Conservation (phyloP, 2,888 invertebrate genomes). For the Caradrina clavipalpis region DNA sequence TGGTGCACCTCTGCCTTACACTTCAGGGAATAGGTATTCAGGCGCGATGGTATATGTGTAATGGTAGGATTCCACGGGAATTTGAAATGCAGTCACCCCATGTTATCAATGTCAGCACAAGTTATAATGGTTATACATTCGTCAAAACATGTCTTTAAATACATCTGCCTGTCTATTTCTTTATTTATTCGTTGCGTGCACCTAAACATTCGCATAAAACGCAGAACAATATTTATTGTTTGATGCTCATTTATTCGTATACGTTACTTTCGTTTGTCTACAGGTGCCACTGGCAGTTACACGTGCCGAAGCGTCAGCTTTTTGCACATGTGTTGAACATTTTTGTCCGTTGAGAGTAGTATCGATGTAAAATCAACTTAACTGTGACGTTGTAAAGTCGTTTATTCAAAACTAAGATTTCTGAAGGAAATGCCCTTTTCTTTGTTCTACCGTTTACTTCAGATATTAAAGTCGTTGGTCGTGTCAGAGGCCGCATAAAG, state of each 20-base stretch:
- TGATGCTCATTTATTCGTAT: conserved; percentile 37
- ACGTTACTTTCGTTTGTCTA: conserved; percentile 41
- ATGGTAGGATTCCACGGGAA: neutral
- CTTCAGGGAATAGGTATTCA: too few species aligned
- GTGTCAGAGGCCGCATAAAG: conserved; percentile 19
- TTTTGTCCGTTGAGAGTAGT: conserved; percentile 15
- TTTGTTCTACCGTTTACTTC: conserved; percentile 36
- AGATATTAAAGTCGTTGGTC: conserved; percentile 46
- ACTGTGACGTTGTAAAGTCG: conserved; percentile 4
- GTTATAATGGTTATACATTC: conserved; percentile 11
- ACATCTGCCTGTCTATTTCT: conserved; percentile 38
- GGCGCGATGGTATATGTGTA: too few species aligned
- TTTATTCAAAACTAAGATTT: conserved; percentile 11
- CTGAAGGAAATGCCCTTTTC: conserved; percentile 32
- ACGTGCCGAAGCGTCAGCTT: conserved; percentile 3
- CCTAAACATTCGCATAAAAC: conserved; percentile 43
- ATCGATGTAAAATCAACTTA: conserved; percentile 24
- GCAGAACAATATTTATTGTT: conserved; percentile 47
- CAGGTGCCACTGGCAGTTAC: conserved; percentile 14
- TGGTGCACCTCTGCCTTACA: too few species aligned
- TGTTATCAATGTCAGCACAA: neutral
- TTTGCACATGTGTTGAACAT: conserved; percentile 32
- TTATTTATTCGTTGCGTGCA: conserved; percentile 43
- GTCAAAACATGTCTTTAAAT: conserved; percentile 37
- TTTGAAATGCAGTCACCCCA: conserved; percentile 10